Percentiles rank a stretch among this genome's conserved stretches.
These are phyloP conservation scores for Tachystola acroxantha DNA, from an alignment of 2,888 invertebrate species.

Conservation along the genomic window DNA sequence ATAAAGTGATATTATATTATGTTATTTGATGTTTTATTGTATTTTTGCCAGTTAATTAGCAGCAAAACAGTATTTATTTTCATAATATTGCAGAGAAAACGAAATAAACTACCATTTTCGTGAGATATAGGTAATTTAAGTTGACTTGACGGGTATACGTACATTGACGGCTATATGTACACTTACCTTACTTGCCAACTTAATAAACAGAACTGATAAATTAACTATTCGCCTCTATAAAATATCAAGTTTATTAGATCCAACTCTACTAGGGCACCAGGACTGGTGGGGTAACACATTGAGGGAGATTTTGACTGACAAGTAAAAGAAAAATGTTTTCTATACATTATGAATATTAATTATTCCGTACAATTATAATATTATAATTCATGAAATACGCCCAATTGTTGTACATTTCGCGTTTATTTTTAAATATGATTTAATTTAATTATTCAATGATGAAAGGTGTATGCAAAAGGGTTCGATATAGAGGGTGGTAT, in stretches of 20 bases:
- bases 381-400: conserved; percentile 33
- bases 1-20: too few relatives aligned
- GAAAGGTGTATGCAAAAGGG: conserved; percentile 7
- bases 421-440: conserved; percentile 16
- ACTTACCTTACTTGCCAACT: too few relatives aligned
- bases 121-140: too few relatives aligned
- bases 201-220: too few relatives aligned
- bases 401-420: conserved; percentile 38
- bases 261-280: conserved; percentile 13
- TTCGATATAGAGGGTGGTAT: neutral
- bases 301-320: conserved; percentile 60
- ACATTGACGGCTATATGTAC: too few relatives aligned
- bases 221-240: too few relatives aligned
- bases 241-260: conserved; percentile 28
- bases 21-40: too few relatives aligned
- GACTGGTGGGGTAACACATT: conserved; percentile 22
- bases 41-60: too few relatives aligned
- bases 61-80: too few relatives aligned
- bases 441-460: conserved; percentile 15
- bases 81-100: too few relatives aligned
- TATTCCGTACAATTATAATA: conserved; percentile 41
- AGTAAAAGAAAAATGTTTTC: conserved; percentile 59
- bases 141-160: too few relatives aligned
- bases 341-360: conserved; percentile 67
- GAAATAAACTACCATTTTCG: too few relatives aligned